Evolutionary conservation across 2,888 invertebrate genomes (phyloP), one percentile per base, ranked within the genome.

Genomic region (Epinotia bilunana): DNA sequence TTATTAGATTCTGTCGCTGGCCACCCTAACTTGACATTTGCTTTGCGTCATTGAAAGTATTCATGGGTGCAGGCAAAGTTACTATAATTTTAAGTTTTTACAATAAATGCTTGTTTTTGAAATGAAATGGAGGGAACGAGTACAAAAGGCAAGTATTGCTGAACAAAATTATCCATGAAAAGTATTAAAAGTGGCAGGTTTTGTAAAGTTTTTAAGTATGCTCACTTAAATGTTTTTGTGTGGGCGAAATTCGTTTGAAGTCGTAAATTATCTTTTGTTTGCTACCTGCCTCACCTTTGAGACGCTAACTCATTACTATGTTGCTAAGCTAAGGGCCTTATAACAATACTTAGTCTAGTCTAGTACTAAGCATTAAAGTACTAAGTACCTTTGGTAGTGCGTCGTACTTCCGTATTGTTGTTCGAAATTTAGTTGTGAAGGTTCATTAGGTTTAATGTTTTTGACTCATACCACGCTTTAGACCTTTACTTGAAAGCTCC

Each of bases 81-180:
- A 60, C 63, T 43, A 77, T 77, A 79, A 76, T 78, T 82, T 81
- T 81, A 61, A 77, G 72, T 79, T 78, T 76, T 69, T 73, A 75
- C 78, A 77, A 75, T 79, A 80, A 79, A 82, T 79, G 78, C 71
- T 74, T 61, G 65, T 72, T 83, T 84, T 86, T 88, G 90, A 87
- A 86, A 92, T 91, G 90, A 91, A 89, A 93, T 93, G 93, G 93
- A 93, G 86, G 87, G 82, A 84, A 80, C 85, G 79, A 88, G 87
- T 79, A 74, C 74, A 79, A 91, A 89, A 87, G 90, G 93, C 91
- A 83, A 84, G 85, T 82, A 69, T 69, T 58, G 11, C 55, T 39
- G 5, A 67, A 72, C 60, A n/a, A 28, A 3, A 61, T 20, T 57
- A 67, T 46, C 20, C 39, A 16, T 3, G 16, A 4, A 65, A 28